Evolutionary conservation across 2,888 invertebrate genomes (phyloP), one percentile per base, ranked within the genome.

Genomic region (Didymodactylos carnosus): DNA sequence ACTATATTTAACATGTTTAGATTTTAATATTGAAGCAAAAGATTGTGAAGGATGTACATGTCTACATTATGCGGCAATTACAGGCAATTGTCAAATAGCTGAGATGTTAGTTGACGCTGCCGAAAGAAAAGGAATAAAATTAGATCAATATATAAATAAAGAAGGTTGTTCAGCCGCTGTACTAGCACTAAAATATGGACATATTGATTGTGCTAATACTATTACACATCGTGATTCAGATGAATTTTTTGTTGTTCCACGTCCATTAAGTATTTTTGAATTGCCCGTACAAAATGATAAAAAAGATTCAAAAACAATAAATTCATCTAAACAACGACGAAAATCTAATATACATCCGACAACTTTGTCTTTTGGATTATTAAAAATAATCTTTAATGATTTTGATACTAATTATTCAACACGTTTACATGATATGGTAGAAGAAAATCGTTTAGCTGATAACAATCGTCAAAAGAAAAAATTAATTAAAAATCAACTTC

Each of bases 1-100:
- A n/a, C n/a, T 29, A 35, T 62, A 62, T 62, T 35, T 62, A 62
- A 35, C 62, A 35, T 62, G 62, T 35, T 62, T 62, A 25, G 82
- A 82, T 76, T 82, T 80, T 75, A 78, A 81, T 76, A 74, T 82
- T 13, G 78, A 78, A 70, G 78, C 79, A 70, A 75, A 75, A 3
- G 82, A 82, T 75, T 78, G 76, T 75, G 75, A 77, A 43, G 82
- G 82, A 10, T 82, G 82, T 76, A 81, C 82, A 1, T 80, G 81
- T 1, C 78, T 82, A 27, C 82, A 82, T 76, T 82, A 81, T 73
- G 80, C 81, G 2, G 81, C 79, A 29, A 62, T 62, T 35, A 35
- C 35, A 2, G 62, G 62, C 19, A 62, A 62, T 62, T 62, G n/a
- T 62, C 35, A 16, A 16, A 62, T 62, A 19, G 29, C 62, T 62